Evolutionary conservation across 2,113 vertebrate species (phyloP).

Genomic region (Amia ocellicauda): DNA sequence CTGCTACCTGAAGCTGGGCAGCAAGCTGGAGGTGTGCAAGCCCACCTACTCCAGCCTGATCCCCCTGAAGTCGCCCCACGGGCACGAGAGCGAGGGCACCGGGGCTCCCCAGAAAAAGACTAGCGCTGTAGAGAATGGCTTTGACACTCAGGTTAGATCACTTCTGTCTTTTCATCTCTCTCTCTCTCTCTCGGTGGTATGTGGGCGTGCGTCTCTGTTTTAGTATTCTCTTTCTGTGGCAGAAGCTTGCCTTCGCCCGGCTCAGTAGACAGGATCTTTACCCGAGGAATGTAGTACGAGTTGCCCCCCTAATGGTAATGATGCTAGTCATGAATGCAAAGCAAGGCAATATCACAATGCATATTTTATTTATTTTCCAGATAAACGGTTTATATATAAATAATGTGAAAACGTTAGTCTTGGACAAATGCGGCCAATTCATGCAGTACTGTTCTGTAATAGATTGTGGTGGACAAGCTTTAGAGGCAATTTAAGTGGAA

Average conservation of each 20-base stretch:
- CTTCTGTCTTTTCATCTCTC: not conserved
- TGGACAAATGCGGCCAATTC: too few species aligned
- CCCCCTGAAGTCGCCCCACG: slow-evolving; percentile 68
- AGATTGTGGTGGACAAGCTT: too few species aligned
- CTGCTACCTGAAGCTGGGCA: slow-evolving; percentile 74
- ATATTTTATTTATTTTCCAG: too few species aligned
- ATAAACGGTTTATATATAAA: too few species aligned
- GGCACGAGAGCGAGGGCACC: slow-evolving; percentile 56
- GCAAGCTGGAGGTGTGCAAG: slow-evolving; percentile 74
- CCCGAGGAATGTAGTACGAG: not conserved
- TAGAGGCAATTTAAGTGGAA: too few species aligned
- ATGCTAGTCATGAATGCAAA: too few species aligned
- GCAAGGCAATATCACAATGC: too few species aligned
- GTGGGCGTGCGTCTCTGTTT: slow-evolving; percentile 7
- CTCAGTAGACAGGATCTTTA: not conserved
- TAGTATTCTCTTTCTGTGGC: not conserved
- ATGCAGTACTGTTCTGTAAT: too few species aligned
- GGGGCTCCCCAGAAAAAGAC: slow-evolving; percentile 55
- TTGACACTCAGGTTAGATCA: slow-evolving; percentile 82
- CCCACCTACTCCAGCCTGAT: slow-evolving; percentile 68
- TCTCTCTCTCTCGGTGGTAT: not conserved
- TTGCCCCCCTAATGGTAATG: too few species aligned
- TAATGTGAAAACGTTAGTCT: too few species aligned
- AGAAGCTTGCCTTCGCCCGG: not conserved
- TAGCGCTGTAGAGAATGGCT: slow-evolving; percentile 60